Evolutionary conservation across 2,888 invertebrate genomes (phyloP).

Genomic region (Eustalomyia histrio): DNA sequence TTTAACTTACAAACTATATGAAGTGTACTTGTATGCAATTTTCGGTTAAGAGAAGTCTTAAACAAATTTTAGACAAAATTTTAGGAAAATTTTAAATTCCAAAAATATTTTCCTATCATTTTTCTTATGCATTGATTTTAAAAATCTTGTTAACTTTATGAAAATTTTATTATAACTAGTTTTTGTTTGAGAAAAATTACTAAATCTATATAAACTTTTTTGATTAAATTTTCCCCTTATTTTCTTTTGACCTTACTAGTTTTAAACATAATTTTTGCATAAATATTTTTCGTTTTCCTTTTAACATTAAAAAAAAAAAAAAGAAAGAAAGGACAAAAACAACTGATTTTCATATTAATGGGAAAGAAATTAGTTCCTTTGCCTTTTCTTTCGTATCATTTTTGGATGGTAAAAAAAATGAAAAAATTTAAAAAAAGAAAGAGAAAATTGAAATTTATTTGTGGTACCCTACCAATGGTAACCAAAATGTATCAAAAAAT

Average conservation of each 20-base stretch:
- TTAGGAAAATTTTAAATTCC: no score
- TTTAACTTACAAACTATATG: no score
- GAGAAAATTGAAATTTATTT: neutral
- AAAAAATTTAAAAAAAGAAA: neutral
- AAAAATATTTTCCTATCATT: no score
- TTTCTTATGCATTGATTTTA: neutral
- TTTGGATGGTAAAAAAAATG: neutral
- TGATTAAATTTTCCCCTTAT: neutral
- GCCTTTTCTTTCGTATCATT: neutral
- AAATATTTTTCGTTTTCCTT: neutral
- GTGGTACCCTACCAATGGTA: neutral
- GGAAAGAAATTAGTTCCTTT: neutral
- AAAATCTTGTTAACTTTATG: neutral
- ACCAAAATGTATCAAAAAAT: no score
- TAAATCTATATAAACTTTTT: neutral
- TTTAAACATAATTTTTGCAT: neutral
- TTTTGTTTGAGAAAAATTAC: neutral
- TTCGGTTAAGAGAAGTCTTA: no score
- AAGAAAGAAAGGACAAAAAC: neutral
- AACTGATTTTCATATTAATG: constrained; percentile 5
- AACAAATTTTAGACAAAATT: no score
- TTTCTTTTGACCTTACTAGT: neutral
- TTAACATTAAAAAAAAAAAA: neutral
- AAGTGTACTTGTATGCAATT: no score
- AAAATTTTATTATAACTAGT: neutral